These are phyloP conservation scores for Myopa tessellatipennis DNA, from an alignment of 2,888 invertebrate genomes.

Conservation along the genomic window DNA sequence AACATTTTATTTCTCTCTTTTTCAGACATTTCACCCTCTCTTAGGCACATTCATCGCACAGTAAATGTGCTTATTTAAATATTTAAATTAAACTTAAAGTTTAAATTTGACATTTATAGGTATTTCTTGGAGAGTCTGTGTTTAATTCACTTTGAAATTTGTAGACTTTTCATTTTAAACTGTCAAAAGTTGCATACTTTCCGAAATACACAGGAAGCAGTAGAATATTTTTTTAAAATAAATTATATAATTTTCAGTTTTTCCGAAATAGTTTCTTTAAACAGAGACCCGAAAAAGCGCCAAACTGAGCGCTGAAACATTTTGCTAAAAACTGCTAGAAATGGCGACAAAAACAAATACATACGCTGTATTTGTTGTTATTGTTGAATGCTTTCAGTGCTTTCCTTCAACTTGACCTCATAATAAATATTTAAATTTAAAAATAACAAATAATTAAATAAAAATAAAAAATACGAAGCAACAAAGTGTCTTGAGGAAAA, in stretches of 20 bases:
- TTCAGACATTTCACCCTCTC: too few relatives aligned
- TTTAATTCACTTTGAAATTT: too few relatives aligned
- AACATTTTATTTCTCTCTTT: too few relatives aligned
- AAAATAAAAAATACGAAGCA: not conserved
- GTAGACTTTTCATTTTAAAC: too few relatives aligned
- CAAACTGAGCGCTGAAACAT: slow-evolving; percentile 27
- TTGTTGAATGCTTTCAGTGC: slow-evolving; percentile 28
- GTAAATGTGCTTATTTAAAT: too few relatives aligned
- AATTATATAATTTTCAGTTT: not conserved
- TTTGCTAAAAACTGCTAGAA: slow-evolving; percentile 31
- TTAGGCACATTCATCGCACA: too few relatives aligned
- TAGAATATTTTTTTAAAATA: too few relatives aligned
- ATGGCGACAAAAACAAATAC: slow-evolving; percentile 28
- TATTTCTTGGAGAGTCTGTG: too few relatives aligned
- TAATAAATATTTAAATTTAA: slow-evolving; percentile 45
- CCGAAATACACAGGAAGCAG: too few relatives aligned
- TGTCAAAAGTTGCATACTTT: too few relatives aligned
- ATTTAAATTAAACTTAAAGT: too few relatives aligned
- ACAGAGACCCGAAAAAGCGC: slow-evolving; percentile 23
- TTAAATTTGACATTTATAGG: too few relatives aligned
- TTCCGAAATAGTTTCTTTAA: not conserved
- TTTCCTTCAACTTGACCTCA: slow-evolving; percentile 61
- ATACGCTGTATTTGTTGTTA: slow-evolving; percentile 34
- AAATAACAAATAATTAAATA: slow-evolving; percentile 32
- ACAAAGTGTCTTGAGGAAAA: not conserved